Percentiles rank a stretch among this genome's conserved stretches.
These are phyloP conservation scores for Coreoperca whiteheadi DNA, from an alignment of 2,113 vertebrate species.

Conservation along the genomic window DNA sequence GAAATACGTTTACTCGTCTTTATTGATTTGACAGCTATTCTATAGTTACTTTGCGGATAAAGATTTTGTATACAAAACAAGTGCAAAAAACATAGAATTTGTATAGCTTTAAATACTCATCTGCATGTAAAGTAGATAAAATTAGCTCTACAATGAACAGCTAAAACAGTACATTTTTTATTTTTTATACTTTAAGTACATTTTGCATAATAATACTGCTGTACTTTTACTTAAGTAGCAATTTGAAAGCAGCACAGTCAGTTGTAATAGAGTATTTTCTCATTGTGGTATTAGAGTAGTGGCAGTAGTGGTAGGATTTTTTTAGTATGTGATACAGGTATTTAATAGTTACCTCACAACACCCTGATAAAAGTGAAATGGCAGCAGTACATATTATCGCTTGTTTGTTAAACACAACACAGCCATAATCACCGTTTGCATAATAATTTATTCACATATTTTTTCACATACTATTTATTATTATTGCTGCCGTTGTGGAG, in stretches of 20 bases:
- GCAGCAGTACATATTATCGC: background rate
- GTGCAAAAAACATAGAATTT: background rate
- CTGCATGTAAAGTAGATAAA: background rate
- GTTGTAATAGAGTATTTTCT: background rate
- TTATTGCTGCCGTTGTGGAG: slow-evolving; percentile 87
- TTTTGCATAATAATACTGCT: background rate
- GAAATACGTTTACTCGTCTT: background rate
- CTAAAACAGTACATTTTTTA: background rate
- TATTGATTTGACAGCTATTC: background rate
- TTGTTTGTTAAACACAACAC: slow-evolving; percentile 56
- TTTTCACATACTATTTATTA: slow-evolving; percentile 79
- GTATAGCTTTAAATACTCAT: background rate
- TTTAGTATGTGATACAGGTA: background rate
- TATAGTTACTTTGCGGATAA: background rate
- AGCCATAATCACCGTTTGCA: slow-evolving; percentile 71
- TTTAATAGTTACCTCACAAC: slow-evolving; percentile 15
- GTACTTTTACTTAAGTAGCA: background rate
- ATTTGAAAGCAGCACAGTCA: background rate
- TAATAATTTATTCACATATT: slow-evolving; percentile 83
- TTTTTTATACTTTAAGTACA: background rate
- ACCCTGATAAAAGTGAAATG: slow-evolving; percentile 2
- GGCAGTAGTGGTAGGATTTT: background rate
- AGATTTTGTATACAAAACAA: background rate
- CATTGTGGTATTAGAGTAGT: background rate
- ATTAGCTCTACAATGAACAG: background rate